These are phyloP conservation scores for Venturia canescens DNA, from an alignment of 1,140 invertebrate genomes.

Conservation along the genomic window DNA sequence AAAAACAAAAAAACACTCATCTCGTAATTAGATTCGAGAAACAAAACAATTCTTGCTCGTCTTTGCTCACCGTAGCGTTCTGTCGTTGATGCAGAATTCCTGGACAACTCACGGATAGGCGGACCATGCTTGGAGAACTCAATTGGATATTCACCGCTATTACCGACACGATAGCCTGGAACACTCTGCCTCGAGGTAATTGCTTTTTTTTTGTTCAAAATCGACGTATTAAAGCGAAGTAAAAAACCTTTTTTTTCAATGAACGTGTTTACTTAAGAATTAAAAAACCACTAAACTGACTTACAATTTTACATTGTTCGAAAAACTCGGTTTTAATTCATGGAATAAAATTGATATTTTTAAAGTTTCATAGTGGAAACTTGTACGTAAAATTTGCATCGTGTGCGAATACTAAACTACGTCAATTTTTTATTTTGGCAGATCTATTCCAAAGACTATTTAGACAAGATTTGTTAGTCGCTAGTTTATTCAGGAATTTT, in stretches of 20 bases:
- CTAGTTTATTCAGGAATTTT: slow-evolving; percentile 98
- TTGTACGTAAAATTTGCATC: too few relatives aligned
- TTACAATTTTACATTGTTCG: too few relatives aligned
- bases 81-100: slow-evolving; percentile 86
- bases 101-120: slow-evolving; percentile 94
- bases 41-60: background rate
- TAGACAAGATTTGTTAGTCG: slow-evolving; percentile 97
- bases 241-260: background rate
- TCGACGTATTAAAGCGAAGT: background rate
- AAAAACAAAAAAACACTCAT: background rate
- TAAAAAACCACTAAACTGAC: background rate
- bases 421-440: slow-evolving; percentile 67
- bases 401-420: too few relatives aligned
- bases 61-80: slow-evolving; percentile 27
- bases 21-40: background rate
- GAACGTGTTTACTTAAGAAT: background rate
- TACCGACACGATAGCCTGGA: slow-evolving; percentile 99
- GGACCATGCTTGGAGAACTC: slow-evolving; percentile 98
- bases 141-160: slow-evolving; percentile 99
- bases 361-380: too few relatives aligned
- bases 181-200: slow-evolving; percentile 91
- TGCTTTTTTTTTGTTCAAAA: background rate
- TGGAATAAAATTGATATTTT: too few relatives aligned
- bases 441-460: slow-evolving; percentile 98
- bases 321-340: too few relatives aligned